Evolutionary conservation across 1,140 invertebrate species (phyloP), one percentile per base, ranked within the genome.

Genomic region (Drosophila rufa): DNA sequence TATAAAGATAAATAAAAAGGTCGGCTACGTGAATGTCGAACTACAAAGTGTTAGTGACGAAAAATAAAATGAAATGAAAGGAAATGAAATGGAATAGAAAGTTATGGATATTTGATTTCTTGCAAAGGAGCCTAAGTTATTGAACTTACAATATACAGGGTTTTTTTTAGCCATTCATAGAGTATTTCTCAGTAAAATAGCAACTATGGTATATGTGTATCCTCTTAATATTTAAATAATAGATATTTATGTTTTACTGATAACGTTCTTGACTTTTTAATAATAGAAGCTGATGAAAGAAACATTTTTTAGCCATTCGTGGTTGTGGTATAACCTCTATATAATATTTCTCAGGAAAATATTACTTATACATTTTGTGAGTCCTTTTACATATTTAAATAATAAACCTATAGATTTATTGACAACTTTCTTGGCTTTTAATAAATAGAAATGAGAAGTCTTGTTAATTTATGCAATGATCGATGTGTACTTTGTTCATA

Each of bases 1-100:
- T 51, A 60, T 50, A 33, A 19, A 27, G 15, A 15, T 42, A 69
- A 77, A 77, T 76, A 30, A 77, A 65, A 77, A 61, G 55, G 55
- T 27, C 6, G 27, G 30, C n/a, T 55, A 55, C 47, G 40, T 61
- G 55, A 36, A 40, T 38, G 33, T 70, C 19, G 5, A 17, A 25
- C 19, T 27, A 19, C 19, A 17, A 30, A 25, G 30, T 30, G 25
- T 30, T 57, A 22, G 58, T 30, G 12, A 11, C 11, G 19, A 50
- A 75, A 50, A 58, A 50, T 57, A n/a, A 50, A 59, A 67, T 45
- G 61, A 53, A 76, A 57, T 67, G 6, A 3, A 42, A 22, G 30
- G 22, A 45, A 75, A 51, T 38, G 14, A 36, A 67, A 11, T 30
- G 40, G 15, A 57, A 22, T 11, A 15, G 33, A 38, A 22, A 40